A percentile compares a stretch with the other conserved stretches of the same genome.
phyloP scores from a whole-genome alignment of 2,797 vertebrate species.

The Sylvia borin region DNA sequence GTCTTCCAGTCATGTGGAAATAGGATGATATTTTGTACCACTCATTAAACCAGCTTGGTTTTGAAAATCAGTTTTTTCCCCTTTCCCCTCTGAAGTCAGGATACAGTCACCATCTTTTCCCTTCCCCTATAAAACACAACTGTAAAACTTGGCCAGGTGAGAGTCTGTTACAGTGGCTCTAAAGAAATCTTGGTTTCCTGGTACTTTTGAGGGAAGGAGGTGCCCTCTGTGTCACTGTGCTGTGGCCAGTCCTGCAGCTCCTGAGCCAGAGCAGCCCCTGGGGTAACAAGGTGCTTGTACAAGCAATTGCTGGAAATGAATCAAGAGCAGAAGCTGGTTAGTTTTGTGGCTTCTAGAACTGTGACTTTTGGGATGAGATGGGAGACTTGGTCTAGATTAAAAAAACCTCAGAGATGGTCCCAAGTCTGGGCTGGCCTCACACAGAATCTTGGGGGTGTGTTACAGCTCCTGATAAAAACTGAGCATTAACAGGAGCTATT shows the following conservation, averaged over 20 bases:
- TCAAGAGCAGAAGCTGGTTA: neutral
- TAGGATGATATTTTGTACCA: neutral
- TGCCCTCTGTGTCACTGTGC: neutral
- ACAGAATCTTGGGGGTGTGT: accelerated
- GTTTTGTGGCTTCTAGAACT: neutral
- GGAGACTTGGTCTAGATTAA: neutral
- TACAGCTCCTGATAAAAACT: neutral
- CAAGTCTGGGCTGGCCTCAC: neutral
- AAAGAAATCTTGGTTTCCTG: neutral
- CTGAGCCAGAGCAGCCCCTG: neutral
- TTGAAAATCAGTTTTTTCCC: neutral
- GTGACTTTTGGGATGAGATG: neutral
- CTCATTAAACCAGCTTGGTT: neutral
- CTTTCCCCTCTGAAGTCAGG: neutral
- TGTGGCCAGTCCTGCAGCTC: neutral
- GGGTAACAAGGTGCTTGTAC: neutral
- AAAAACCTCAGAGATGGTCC: accelerated
- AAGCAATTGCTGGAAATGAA: neutral
- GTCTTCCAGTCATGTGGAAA: neutral
- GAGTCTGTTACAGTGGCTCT: neutral
- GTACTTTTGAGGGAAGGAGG: neutral
- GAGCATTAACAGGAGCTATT: neutral
- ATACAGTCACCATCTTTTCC: neutral
- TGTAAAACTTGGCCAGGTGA: neutral
- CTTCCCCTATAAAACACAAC: neutral